Conservation (phyloP, 2,797 vertebrate genomes). For the Poeciliopsis infans region DNA sequence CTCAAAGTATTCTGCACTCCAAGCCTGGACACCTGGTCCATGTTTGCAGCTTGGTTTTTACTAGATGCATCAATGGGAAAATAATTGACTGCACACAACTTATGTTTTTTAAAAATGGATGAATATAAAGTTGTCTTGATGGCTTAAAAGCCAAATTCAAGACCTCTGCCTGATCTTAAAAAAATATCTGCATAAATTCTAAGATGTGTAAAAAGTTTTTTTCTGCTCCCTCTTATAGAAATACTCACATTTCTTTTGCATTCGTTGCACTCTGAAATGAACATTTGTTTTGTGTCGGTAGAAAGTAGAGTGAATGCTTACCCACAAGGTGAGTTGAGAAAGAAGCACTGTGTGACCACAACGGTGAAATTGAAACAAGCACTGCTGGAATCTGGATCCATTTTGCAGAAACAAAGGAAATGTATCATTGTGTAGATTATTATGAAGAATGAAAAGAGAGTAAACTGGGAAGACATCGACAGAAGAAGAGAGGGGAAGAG, state of each 20-base stretch:
- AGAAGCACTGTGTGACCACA: neutral
- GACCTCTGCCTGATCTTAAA: neutral
- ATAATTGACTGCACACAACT: neutral
- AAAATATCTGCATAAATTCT: neutral
- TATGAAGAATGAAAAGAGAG: conserved; percentile 30
- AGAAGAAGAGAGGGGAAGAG: conserved; percentile 32
- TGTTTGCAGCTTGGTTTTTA: neutral
- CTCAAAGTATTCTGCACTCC: neutral
- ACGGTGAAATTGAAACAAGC: neutral
- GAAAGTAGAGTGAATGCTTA: neutral
- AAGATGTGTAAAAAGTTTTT: neutral
- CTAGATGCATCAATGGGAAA: neutral
- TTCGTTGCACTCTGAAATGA: neutral
- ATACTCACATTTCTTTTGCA: neutral
- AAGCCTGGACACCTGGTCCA: neutral
- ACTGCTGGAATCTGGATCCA: conserved; percentile 24
- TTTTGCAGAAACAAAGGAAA: conserved; percentile 31
- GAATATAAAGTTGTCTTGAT: neutral
- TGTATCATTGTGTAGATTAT: conserved; percentile 24
- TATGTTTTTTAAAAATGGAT: neutral
- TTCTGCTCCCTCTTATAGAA: neutral
- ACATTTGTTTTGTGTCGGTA: neutral
- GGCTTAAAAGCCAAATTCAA: neutral
- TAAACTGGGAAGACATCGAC: conserved; percentile 30
- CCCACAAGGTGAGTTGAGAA: neutral